Evolutionary conservation across 2,888 invertebrate genomes (phyloP), one percentile per base, ranked within the genome.

Genomic region (Synergus gifuensis): DNA sequence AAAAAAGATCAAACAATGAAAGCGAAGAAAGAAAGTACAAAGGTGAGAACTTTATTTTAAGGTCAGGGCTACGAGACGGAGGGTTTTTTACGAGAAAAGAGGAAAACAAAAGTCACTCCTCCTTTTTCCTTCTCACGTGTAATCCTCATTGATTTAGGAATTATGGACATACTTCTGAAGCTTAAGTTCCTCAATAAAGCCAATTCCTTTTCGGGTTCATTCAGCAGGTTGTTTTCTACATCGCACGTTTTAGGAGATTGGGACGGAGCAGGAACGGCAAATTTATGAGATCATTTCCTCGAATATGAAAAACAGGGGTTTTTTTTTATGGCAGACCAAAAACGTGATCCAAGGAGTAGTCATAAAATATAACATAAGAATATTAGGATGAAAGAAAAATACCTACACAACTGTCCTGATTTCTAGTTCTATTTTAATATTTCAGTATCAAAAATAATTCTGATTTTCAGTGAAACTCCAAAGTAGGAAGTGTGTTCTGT

Each of bases 51-150:
- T 49, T 28, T 69, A 64, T 64, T 36, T n/a, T 7, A n/a, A 64
- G 36, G 16, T 40, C 63, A 63, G 46, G 69, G 69, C 22, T 54
- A n/a, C 69, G 16, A 46, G 69, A 46, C 49, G 9, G 22, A 49
- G 46, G 18, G 22, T 22, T 12, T 42, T 67, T 42, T 64, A 36
- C 4, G 16, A n/a, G 22, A 36, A 9, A 49, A 11, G 9, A 28
- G 16, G 49, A 49, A 58, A 49, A 49, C 49, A 69, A 69, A 28
- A 28, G 69, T 22, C 46, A 69, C 69, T 44, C 28, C n/a, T 67
- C 46, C 69, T 69, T 69, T 69, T 69, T 46, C 28, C 69, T 16
- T 22, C 49, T 69, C 69, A 69, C 69, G 69, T 69, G 46, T 69
- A 69, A 69, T 69, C 49, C 16, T 8, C 46, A 69, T 69, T 69